A percentile compares a stretch with the other conserved stretches of the same genome.
These are phyloP conservation scores for Calonectris borealis DNA, from an alignment of 2,113 vertebrate genomes.

Conservation along the genomic window DNA sequence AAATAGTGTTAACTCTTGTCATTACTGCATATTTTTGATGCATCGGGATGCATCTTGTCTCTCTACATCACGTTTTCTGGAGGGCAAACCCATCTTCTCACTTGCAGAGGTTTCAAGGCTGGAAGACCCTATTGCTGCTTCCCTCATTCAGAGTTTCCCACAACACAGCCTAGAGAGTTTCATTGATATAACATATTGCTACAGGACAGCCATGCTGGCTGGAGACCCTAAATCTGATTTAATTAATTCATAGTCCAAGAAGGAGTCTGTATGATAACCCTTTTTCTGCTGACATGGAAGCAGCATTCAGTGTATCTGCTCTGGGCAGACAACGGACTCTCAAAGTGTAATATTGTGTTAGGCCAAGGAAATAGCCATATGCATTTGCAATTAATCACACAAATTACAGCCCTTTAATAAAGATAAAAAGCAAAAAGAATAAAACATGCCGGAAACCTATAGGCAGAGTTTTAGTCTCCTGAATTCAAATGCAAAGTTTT, in stretches of 20 bases:
- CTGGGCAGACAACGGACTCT: neutral
- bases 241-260: neutral
- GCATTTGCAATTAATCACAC: neutral
- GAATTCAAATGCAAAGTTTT: neutral
- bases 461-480: neutral
- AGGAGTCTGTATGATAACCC: neutral
- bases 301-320: neutral
- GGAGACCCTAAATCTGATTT: neutral
- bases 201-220: neutral
- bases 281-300: neutral
- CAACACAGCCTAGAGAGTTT: neutral
- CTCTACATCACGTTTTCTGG: neutral
- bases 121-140: neutral
- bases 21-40: neutral
- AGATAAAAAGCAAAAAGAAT: conserved; percentile 24
- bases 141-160: neutral
- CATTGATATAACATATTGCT: neutral
- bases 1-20: neutral
- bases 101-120: neutral
- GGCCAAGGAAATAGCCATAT: neutral
- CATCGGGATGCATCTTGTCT: neutral
- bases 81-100: neutral
- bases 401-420: conserved; percentile 12
- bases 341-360: neutral
- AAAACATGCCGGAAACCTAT: neutral